Base-by-base conservation (phyloP, 2,888 invertebrate genomes). In the Caenorhabditis zanzibari region DNA sequence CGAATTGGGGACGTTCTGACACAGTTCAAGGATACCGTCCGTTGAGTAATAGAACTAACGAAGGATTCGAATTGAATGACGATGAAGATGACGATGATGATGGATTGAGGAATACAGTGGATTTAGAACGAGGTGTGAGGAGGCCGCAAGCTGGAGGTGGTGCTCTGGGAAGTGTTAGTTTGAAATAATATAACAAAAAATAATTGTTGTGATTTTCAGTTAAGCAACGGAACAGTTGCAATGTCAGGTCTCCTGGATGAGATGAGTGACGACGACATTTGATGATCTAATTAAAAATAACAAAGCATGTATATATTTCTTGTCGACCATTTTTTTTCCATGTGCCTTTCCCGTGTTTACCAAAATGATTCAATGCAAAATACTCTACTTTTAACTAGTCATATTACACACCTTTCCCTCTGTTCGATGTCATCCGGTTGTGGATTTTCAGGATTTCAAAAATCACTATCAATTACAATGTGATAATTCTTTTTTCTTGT, bases 1-100 rank as follows among this genome's bases (percentile, higher is more conserved):
- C 83, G 6, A 79, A 83, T 41, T 85, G 85, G 85, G 82, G 81
- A 61, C 22, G 85, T 72, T 32, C 82, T 2, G 85, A 85, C n/a
- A 71, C 19, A 14, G 58, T 44, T 24, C 82, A 79, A 59, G 85
- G 85, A 32, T 85, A 85, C 61, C 79, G 85, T 14, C 85, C 85
- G 12, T 38, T 85, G 54, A 58, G 66, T 64, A 68, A 75, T 28
- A 26, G 61, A n/a, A 84, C 64, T 0, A 81, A 80, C 66, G 80
- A 72, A 28, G 84, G 81, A 35, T 77, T 81, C 54, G 76, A 81
- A 35, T 41, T 74, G 63, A 68, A 73, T 35, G 77, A 81, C 44
- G 77, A 56, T n/a, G 74, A 74, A 28, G 69, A 80, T 24, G 83
- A 82, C n/a, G 82, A 71, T 7, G 75, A 68, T 24, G 66, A 59